Percentiles rank a stretch among this genome's conserved stretches.
These are phyloP conservation scores for Gobionotothen gibberifrons DNA, from an alignment of 2,797 vertebrate genomes.

Conservation along the genomic window DNA sequence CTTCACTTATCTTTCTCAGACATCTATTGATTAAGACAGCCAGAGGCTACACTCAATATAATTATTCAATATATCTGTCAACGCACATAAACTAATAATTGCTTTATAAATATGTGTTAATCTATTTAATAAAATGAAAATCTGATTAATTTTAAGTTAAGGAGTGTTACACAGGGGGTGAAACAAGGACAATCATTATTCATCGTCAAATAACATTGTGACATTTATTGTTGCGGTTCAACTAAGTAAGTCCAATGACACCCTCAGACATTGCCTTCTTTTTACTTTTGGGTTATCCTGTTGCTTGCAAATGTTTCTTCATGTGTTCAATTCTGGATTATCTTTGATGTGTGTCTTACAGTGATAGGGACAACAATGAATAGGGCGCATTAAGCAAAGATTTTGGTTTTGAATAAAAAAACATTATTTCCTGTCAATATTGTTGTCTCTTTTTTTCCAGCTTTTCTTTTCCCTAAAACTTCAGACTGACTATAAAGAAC, in stretches of 20 bases:
- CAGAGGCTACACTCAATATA: neutral
- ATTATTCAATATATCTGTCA: neutral
- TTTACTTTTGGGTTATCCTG: neutral
- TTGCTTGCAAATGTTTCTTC: neutral
- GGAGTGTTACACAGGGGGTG: neutral
- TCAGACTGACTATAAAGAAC: conserved; percentile 18
- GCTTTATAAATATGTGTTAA: neutral
- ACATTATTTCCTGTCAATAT: neutral
- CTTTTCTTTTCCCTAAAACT: conserved; percentile 10
- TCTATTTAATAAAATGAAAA: neutral
- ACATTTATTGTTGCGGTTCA: neutral
- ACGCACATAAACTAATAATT: neutral
- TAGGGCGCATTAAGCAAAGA: conserved; percentile 5
- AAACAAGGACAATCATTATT: neutral
- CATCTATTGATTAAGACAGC: neutral
- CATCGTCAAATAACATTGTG: neutral
- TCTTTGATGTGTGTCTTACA: neutral
- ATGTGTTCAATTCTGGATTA: neutral
- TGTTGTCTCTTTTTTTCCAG: neutral
- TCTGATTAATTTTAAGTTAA: neutral
- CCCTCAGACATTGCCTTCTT: neutral
- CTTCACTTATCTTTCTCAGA: neutral
- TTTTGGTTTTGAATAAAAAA: conserved; percentile 3
- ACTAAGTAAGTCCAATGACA: neutral
- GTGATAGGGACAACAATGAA: neutral